Evolutionary conservation across 2,113 vertebrate genomes (phyloP), one percentile per base, ranked within the genome.

Genomic region (Prunella himalayana): DNA sequence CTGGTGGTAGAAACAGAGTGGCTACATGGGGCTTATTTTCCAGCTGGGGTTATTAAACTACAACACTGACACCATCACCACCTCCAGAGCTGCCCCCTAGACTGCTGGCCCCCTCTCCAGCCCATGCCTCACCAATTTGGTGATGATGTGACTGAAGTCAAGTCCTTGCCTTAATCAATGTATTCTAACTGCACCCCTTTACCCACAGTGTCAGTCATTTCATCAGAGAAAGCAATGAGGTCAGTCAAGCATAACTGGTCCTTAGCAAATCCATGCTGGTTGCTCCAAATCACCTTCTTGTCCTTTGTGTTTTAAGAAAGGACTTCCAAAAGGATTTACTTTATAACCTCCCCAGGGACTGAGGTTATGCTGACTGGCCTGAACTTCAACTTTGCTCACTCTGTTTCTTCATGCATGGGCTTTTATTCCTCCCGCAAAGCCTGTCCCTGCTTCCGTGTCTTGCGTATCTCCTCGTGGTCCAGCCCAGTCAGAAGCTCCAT

Each of bases 381-480:
- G 23, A 81, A 78, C 35, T 65, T 25, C 20, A 41, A 23, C 24
- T 44, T 25, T n/a, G 30, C 35, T 82, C 25, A n/a, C 23, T 60
- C 35, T 39, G 20, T 41, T 64, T 63, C 50, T 53, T 80, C 72
- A 44, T 30, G 24, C 51, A 44, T 7, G 14, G 42, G 23, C 28
- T 83, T 83, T 12, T 24, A 57, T 18, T 68, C n/a, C n/a, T 80
- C n/a, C 31, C 33, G 50, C 13, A 31, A 5, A 83, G 15, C 23
- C 45, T 61, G 51, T 49, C 51, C 37, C 47, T 44, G 28, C 63
- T 61, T 60, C 28, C 1, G 0, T 45, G 7, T 87, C 53, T n/a
- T 47, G 20, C 15, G 16, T 45, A 19, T 13, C 11, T 50, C 21
- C 22, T 20, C 0, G 0, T 18, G n/a, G 15, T 6, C 18, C 31